Evolutionary conservation across 1,140 invertebrate species (phyloP).

Genomic region (Calliphora vicina): DNA sequence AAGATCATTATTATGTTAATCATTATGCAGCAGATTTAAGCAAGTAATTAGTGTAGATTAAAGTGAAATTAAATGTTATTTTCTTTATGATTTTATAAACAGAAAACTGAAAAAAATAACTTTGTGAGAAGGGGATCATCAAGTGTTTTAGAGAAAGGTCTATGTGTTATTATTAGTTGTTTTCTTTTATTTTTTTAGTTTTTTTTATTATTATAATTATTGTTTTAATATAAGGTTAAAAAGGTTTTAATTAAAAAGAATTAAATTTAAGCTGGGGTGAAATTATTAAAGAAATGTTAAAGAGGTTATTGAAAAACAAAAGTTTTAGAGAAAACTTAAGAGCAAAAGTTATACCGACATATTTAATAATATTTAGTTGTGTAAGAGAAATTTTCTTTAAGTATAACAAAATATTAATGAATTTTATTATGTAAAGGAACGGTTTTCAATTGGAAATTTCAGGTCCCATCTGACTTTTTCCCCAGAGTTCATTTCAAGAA

Average conservation of each 20-base stretch:
- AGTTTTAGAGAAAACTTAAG: too few species aligned
- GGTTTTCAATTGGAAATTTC: too few species aligned
- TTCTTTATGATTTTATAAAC: neutral
- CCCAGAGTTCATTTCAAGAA: too few species aligned
- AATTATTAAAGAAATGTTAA: neutral
- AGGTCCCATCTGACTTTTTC: too few species aligned
- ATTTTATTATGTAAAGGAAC: too few species aligned
- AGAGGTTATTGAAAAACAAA: neutral
- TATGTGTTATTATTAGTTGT: neutral
- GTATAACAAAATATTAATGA: too few species aligned
- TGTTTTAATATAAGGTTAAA: slow-evolving; percentile 5
- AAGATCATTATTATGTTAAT: neutral
- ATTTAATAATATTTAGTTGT: too few species aligned
- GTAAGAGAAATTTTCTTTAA: too few species aligned
- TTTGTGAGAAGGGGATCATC: neutral
- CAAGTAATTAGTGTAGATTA: slow-evolving; percentile 14
- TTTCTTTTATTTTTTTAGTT: neutral
- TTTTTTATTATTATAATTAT: neutral
- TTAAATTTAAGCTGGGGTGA: neutral
- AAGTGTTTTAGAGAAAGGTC: neutral
- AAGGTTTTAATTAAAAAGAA: neutral
- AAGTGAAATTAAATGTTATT: slow-evolving; percentile 14
- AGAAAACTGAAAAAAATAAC: too few species aligned
- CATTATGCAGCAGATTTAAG: neutral
- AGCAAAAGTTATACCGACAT: too few species aligned